phyloP scores from a whole-genome alignment of 2,797 vertebrate species.

The Protonibea diacanthus region DNA sequence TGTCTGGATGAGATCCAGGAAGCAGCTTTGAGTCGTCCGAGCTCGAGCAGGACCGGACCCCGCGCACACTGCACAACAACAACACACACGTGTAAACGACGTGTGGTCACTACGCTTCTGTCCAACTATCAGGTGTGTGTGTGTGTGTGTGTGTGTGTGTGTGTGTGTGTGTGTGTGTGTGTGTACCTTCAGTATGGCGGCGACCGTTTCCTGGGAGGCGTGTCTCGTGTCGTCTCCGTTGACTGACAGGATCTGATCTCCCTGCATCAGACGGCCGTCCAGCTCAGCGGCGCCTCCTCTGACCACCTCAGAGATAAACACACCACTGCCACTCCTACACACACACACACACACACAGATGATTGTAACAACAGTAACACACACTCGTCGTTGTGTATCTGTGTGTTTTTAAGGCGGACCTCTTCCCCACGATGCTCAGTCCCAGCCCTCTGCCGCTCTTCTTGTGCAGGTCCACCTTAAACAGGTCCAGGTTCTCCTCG shows the following conservation, averaged over 20 bases:
- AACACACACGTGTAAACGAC: not conserved
- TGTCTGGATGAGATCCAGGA: constrained; percentile 91
- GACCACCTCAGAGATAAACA: constrained; percentile 97
- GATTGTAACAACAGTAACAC: not conserved
- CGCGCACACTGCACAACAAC: constrained; percentile 89
- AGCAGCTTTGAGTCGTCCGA: constrained; percentile 92
- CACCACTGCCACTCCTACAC: constrained; percentile 92
- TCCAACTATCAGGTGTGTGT: too few relatives aligned
- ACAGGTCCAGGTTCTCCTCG: constrained; percentile 92
- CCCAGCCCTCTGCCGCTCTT: constrained; percentile 92
- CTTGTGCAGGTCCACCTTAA: constrained; percentile 92
- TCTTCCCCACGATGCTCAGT: constrained; percentile 89
- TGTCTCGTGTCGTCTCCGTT: constrained; percentile 91
- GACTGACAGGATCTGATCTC: constrained; percentile 96
- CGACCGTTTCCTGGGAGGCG: constrained; percentile 93
- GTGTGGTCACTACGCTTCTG: too few relatives aligned
- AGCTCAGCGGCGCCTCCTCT: constrained; percentile 95
- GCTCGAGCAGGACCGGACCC: constrained; percentile 91
- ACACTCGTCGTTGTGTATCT: not conserved
- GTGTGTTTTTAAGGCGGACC: constrained; percentile 38
- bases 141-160: not conserved
- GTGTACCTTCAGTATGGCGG: constrained; percentile 92
- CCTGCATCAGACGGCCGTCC: constrained; percentile 94
- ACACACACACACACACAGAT: constrained; percentile 23
- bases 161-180: too few relatives aligned